Evolutionary conservation across 2,888 invertebrate genomes (phyloP), one percentile per base, ranked within the genome.

Genomic region (Eupeodes latifasciatus): DNA sequence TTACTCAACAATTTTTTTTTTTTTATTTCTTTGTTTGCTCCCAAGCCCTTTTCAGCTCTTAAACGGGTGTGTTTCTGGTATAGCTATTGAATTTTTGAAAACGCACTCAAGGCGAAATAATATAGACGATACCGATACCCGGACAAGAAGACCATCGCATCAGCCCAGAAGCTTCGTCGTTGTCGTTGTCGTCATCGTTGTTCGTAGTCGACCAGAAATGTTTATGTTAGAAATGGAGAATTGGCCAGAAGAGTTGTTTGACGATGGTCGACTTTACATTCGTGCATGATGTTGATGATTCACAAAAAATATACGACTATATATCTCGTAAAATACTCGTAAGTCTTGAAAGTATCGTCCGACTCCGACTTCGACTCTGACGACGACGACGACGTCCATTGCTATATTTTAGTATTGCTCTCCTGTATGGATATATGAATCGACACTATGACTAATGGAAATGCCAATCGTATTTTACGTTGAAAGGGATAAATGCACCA

Each of bases 1-100:
- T 64, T 64, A 64, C 64, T 64, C 64, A 64, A 64, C 64, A 64
- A 64, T 64, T 64, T 64, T 64, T 64, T 64, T 64, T 64, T 27
- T 64, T 64, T 44, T 64, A 64, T 47, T 64, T 47, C 64, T 64
- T 44, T 64, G 64, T 64, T 64, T 64, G 47, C 64, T 64, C 40
- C 62, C 64, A 47, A 64, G 64, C 64, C 64, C 44, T 64, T 64
- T 64, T 14, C 47, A 47, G 44, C 27, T 64, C 44, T 47, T 47
- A 64, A 64, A 14, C 44, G 64, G 64, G 47, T 64, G 64, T 64
- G 27, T 64, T 19, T 64, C 27, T 44, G 12, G 11, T 53, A 40
- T 53, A 40, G 12, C 44, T 19, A 64, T 47, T 44, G 64, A 64
- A 44, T 64, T 64, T 27, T 64, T 64, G 12, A 64, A 64, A 64